Evolutionary conservation across 2,113 vertebrate genomes (phyloP).

Genomic region (Apteryx owenii): DNA sequence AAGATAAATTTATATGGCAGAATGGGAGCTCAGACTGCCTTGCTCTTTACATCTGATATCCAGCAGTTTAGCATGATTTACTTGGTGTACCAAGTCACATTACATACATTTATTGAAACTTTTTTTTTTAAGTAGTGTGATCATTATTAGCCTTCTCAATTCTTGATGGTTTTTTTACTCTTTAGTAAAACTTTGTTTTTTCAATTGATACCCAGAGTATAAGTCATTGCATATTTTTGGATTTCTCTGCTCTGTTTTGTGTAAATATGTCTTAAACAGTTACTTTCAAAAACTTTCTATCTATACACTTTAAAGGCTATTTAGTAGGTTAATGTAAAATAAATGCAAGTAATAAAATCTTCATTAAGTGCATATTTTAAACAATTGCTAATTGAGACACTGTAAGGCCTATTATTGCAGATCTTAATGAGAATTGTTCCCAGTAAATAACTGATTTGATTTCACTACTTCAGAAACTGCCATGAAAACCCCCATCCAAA

Average conservation of each 20-base stretch:
- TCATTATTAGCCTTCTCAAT: background rate
- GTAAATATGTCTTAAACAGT: too few species aligned
- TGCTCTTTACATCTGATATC: background rate
- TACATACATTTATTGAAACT: background rate
- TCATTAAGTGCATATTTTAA: background rate
- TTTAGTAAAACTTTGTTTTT: background rate
- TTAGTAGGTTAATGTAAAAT: too few species aligned
- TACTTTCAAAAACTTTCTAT: too few species aligned
- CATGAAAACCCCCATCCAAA: background rate
- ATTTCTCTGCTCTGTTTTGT: background rate
- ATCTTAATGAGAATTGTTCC: background rate
- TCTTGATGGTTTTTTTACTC: background rate
- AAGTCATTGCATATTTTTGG: background rate
- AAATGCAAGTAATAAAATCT: background rate
- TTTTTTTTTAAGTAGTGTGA: background rate
- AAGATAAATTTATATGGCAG: background rate
- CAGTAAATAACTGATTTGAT: background rate
- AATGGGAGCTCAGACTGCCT: background rate
- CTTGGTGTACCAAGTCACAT: background rate
- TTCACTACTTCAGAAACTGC: background rate
- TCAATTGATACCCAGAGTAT: background rate
- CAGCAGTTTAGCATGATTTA: background rate
- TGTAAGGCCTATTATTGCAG: background rate
- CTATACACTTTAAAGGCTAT: too few species aligned
- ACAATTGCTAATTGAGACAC: background rate